Percentiles rank a stretch among this genome's conserved stretches.
Evolutionary conservation across 2,888 invertebrate genomes (phyloP).

Genomic region (Sarcophaga carnaria): DNA sequence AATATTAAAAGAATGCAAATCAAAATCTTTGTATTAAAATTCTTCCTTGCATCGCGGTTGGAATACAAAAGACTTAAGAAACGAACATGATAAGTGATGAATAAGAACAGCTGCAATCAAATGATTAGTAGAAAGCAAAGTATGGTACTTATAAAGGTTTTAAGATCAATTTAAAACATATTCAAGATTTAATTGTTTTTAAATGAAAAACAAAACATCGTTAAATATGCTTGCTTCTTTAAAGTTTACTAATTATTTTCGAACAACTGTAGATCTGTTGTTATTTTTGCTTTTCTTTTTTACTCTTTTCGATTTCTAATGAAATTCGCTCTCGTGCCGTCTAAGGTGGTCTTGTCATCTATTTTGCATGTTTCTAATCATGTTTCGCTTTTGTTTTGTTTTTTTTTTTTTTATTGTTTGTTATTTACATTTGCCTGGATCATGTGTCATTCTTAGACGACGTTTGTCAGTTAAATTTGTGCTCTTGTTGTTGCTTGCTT

Average conservation of each 20-base stretch:
- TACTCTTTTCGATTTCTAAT: slow-evolving; percentile 50
- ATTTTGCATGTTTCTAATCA: slow-evolving; percentile 66
- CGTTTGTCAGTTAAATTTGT: slow-evolving; percentile 62
- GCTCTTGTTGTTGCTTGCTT: slow-evolving; percentile 15
- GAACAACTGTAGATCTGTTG: background rate
- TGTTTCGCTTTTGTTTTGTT: slow-evolving; percentile 23
- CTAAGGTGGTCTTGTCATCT: slow-evolving; percentile 66
- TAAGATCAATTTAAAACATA: too few relatives aligned
- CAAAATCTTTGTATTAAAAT: too few relatives aligned
- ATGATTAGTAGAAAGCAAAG: too few relatives aligned
- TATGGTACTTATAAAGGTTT: too few relatives aligned
- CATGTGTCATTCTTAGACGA: slow-evolving; percentile 69
- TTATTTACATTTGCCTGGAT: slow-evolving; percentile 64
- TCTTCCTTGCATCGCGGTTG: too few relatives aligned
- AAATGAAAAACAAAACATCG: background rate
- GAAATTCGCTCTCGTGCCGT: slow-evolving; percentile 60
- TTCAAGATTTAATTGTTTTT: too few relatives aligned
- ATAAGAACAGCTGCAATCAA: too few relatives aligned
- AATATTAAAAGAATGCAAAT: too few relatives aligned
- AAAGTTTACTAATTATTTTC: background rate
- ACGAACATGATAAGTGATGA: slow-evolving; percentile 17
- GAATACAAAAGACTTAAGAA: slow-evolving; percentile 52
- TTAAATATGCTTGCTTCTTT: background rate
- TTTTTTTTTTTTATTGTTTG: background rate
- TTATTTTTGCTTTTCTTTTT: background rate